Base-by-base conservation (phyloP, 1,140 invertebrate genomes). In the Drosophila aff. region DNA sequence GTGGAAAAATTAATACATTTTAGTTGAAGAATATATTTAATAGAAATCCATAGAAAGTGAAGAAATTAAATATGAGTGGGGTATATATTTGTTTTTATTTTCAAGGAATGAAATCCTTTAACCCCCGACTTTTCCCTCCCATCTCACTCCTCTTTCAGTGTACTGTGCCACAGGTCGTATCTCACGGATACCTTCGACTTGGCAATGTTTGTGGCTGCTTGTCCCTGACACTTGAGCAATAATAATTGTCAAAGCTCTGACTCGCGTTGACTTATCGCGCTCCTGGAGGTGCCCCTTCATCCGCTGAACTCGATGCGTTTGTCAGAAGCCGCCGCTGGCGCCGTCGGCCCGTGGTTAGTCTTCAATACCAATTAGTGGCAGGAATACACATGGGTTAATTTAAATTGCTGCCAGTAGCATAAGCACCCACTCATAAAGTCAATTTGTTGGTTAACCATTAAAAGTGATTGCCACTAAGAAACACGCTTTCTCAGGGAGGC, bases 161-260 rank as follows among this genome's bases (percentile, higher is more conserved):
- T 11, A 68, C 9, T 57, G 1, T 57, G 40, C 31, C 50, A 47
- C 46, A 61, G 71, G 68, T 74, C 71, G 71, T 74, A 74, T 74
- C 71, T 73, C 71, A 74, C 71, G 71, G 71, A 74, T 73, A 73
- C 53, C 67, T 43, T 46, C 64, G 38, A 53, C 53, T 58, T 59
- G 31, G 26, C 69, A 21, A 41, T 58, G 61, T 41, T 40, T 77
- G 64, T 57, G 41, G 72, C 44, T 58, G 65, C 63, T 62, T 69
- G 57, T 59, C 50, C 61, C 63, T 86, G 83, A 87, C 83, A 86
- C 79, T 77, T 82, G 76, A 79, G 83, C 83, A 79, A 86, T 86
- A 86, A 86, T 86, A 86, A 86, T 86, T 87, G 83, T 86, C 83
- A 86, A 86, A 86, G 83, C 83, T 79, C 23, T 74, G 79, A 87